phyloP scores from a whole-genome alignment of 1,140 invertebrate species.

The Ceratitis capitata region DNA sequence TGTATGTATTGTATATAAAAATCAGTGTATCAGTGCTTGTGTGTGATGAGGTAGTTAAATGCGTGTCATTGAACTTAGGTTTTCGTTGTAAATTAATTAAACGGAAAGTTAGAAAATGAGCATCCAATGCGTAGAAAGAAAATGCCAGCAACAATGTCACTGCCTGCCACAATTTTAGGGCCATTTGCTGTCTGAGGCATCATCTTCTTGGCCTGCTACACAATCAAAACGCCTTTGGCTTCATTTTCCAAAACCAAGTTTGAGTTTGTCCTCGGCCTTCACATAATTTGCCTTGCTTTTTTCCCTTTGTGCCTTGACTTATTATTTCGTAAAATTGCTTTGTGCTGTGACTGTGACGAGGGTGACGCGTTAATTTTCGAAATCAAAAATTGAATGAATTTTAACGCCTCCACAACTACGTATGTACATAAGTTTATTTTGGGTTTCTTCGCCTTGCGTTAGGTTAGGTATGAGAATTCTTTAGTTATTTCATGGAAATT shows the following conservation, averaged over 20 bases:
- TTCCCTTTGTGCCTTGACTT: not conserved
- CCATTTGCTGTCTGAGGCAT: not conserved
- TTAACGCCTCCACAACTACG: not conserved
- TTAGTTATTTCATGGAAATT: not conserved
- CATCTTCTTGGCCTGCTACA: not conserved
- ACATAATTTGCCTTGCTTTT: not conserved
- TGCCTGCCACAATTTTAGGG: not conserved
- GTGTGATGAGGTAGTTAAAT: not conserved
- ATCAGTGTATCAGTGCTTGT: too few relatives aligned
- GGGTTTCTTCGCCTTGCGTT: not conserved
- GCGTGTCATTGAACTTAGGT: slow-evolving; percentile 5
- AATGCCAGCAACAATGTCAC: not conserved
- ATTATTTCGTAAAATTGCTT: not conserved
- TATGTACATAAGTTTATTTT: not conserved
- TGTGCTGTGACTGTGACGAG: not conserved
- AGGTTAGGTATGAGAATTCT: not conserved
- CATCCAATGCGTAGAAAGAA: not conserved
- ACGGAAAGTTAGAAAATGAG: not conserved
- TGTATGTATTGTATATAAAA: too few relatives aligned
- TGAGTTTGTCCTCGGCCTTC: not conserved
- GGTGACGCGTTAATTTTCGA: too few relatives aligned
- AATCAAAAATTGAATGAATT: not conserved
- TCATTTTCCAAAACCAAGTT: too few relatives aligned
- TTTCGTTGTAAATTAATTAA: slow-evolving; percentile 17
- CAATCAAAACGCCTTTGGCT: not conserved